Percentiles rank a stretch among this genome's conserved stretches.
phyloP scores from a whole-genome alignment of 2,797 vertebrate species.

The Hipposideros larvatus region DNA sequence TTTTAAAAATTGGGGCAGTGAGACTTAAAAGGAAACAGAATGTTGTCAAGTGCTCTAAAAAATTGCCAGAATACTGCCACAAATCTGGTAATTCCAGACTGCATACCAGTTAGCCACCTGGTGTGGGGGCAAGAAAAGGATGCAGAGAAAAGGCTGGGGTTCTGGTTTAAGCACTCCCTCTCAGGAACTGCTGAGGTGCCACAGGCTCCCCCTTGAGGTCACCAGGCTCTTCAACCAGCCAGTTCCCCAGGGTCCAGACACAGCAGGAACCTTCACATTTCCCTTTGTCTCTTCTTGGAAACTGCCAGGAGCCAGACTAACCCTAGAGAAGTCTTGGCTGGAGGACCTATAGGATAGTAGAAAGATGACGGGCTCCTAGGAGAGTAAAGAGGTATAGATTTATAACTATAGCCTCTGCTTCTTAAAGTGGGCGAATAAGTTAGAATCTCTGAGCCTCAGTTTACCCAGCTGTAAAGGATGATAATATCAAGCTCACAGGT shows the following conservation, averaged over 20 bases:
- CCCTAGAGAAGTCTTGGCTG: neutral
- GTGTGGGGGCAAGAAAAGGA: neutral
- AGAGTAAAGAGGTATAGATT: neutral
- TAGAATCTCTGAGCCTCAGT: neutral
- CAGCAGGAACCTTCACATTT: neutral
- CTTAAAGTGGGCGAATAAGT: neutral
- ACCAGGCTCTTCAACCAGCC: neutral
- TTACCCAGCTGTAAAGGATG: neutral
- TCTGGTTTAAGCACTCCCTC: neutral
- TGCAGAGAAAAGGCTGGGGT: neutral
- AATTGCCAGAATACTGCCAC: neutral
- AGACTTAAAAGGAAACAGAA: neutral
- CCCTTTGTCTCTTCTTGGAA: neutral
- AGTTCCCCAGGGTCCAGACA: neutral
- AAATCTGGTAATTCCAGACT: neutral
- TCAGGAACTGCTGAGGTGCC: neutral
- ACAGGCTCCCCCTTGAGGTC: neutral
- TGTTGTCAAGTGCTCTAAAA: neutral
- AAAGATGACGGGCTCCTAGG: neutral
- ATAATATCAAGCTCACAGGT: neutral
- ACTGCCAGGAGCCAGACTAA: neutral
- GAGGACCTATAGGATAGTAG: neutral
- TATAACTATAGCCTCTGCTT: neutral
- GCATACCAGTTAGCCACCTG: fast-evolving
- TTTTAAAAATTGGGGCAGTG: neutral